phyloP scores from a whole-genome alignment of 2,888 invertebrate genomes.

The Thumatha senex region DNA sequence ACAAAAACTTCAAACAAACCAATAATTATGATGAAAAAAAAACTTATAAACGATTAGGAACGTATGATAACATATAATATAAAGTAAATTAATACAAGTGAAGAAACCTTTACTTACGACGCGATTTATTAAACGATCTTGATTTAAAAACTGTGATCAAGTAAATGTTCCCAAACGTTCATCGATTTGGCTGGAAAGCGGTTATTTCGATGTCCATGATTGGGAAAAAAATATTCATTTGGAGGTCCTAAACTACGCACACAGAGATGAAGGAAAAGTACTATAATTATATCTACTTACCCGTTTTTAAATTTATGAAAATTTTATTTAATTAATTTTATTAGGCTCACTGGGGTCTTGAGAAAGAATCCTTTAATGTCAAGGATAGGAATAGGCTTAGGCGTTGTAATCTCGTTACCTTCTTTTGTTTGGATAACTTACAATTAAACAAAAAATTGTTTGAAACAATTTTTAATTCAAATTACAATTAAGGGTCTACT shows the following conservation, averaged over 20 bases:
- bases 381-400: slow-evolving; percentile 23
- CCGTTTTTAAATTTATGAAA: slow-evolving; percentile 44
- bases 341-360: slow-evolving; percentile 32
- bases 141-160: slow-evolving; percentile 61
- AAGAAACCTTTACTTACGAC: slow-evolving; percentile 47
- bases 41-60: slow-evolving; percentile 9
- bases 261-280: slow-evolving; percentile 39
- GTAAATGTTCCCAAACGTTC: slow-evolving; percentile 57
- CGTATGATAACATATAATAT: slow-evolving; percentile 7
- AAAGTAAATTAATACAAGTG: slow-evolving; percentile 40
- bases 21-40: neutral
- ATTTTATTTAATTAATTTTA: slow-evolving; percentile 47
- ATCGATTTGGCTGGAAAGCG: slow-evolving; percentile 56
- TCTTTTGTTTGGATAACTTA: slow-evolving; percentile 28
- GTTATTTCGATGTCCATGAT: slow-evolving; percentile 48
- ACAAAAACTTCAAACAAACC: neutral
- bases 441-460: slow-evolving; percentile 24
- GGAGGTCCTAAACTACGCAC: slow-evolving; percentile 33
- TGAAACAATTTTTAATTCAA: slow-evolving; percentile 19
- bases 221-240: slow-evolving; percentile 39
- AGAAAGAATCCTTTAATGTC: slow-evolving; percentile 23
- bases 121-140: slow-evolving; percentile 54
- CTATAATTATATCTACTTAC: slow-evolving; percentile 40
- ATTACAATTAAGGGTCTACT: slow-evolving; percentile 4
- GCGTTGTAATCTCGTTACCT: slow-evolving; percentile 19